Conservation (phyloP, 2,797 vertebrate species). For the Halcyon badia region DNA sequence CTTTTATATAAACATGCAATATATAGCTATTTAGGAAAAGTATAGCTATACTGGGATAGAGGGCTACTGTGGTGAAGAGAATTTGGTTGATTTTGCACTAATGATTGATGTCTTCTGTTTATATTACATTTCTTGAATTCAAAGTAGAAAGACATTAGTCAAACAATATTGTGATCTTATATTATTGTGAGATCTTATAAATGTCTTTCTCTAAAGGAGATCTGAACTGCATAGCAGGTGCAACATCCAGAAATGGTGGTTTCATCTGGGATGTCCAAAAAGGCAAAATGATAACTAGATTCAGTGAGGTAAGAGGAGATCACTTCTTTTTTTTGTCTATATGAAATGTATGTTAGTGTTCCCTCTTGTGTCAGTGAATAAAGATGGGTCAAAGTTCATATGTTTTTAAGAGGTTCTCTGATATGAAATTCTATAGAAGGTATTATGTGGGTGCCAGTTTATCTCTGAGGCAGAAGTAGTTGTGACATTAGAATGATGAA, state of each 20-base stretch:
- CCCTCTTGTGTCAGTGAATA: background rate
- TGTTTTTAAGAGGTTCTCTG: background rate
- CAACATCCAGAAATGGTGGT: constrained; percentile 93
- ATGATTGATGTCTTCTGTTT: background rate
- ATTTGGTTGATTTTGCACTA: background rate
- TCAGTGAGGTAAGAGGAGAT: constrained; percentile 87
- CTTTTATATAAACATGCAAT: background rate
- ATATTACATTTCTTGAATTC: background rate
- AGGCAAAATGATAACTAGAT: constrained; percentile 95
- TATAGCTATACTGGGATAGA: background rate
- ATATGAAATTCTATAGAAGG: background rate
- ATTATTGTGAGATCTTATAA: background rate
- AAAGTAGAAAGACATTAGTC: background rate
- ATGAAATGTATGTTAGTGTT: background rate
- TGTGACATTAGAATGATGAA: background rate
- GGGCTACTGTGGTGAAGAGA: background rate
- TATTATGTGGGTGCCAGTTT: background rate
- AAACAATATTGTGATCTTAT: background rate
- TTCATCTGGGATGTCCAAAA: constrained; percentile 97
- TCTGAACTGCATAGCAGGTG: constrained; percentile 95
- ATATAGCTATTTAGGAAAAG: background rate
- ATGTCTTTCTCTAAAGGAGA: constrained; percentile 84
- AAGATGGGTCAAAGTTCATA: background rate
- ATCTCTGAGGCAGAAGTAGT: background rate
- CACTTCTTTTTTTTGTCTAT: background rate